These are phyloP conservation scores for Hemiprocne comata DNA, from an alignment of 2,113 vertebrate species.

Conservation along the genomic window DNA sequence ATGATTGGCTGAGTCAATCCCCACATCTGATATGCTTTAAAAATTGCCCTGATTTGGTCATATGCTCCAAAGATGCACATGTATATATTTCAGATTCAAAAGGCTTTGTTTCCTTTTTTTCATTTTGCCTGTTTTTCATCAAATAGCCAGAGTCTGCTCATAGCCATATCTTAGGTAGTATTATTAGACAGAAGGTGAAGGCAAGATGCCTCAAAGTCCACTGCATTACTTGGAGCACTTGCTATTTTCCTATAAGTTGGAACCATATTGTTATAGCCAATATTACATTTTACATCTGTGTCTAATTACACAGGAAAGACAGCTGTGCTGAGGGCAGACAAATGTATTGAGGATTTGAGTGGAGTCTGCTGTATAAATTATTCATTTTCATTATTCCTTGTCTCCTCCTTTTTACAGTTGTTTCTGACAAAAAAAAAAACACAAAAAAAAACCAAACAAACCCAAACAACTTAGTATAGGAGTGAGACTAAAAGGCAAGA, in stretches of 20 bases:
- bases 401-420: conserved; percentile 35
- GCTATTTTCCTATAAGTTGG: not conserved
- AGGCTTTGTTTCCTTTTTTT: not conserved
- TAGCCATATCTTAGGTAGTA: not conserved
- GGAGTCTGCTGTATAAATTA: conserved; percentile 42
- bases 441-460: no score
- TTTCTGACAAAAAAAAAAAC: conserved; percentile 7
- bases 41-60: not conserved
- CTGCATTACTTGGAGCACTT: not conserved
- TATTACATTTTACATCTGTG: conserved; percentile 25
- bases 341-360: conserved; percentile 12
- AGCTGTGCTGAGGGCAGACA: conserved; percentile 51
- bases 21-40: conserved; percentile 16
- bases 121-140: not conserved
- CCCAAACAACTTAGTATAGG: not conserved
- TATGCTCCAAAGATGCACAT: not conserved
- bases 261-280: not conserved
- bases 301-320: conserved; percentile 13
- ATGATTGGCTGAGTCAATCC: not conserved
- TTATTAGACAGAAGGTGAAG: not conserved
- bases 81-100: not conserved
- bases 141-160: not conserved
- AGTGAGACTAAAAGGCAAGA: not conserved
- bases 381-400: conserved; percentile 30
- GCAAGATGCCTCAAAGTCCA: not conserved